Percentiles rank a stretch among this genome's conserved stretches.
Evolutionary conservation across 2,888 invertebrate genomes (phyloP).

Genomic region (Archips crataeganus): DNA sequence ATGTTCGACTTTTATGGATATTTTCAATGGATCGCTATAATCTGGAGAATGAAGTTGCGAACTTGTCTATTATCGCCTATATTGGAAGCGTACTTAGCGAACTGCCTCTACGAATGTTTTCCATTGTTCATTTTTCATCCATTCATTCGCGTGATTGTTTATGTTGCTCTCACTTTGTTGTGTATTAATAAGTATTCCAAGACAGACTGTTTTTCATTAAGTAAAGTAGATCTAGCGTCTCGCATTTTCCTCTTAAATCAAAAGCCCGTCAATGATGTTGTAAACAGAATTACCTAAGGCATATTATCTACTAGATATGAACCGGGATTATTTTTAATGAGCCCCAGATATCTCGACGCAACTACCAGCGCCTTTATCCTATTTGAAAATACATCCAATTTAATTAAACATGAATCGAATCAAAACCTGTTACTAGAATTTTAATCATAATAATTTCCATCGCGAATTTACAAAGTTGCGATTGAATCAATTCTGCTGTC

Average conservation of each 20-base stretch:
- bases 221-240: not conserved
- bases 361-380: too few species aligned
- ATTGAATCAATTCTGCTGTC: conserved; percentile 36
- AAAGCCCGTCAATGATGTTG: not conserved
- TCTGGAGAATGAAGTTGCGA: conserved; percentile 79
- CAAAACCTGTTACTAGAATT: too few species aligned
- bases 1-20: conserved; percentile 86
- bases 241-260: not conserved
- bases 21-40: conserved; percentile 85
- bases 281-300: too few species aligned
- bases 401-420: too few species aligned
- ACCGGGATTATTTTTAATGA: too few species aligned
- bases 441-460: conserved; percentile 12
- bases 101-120: conserved; percentile 35
- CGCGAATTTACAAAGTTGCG: conserved; percentile 27
- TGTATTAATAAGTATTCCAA: conserved; percentile 1
- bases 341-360: too few species aligned
- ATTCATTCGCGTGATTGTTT: conserved; percentile 31
- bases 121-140: conserved; percentile 38
- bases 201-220: not conserved
- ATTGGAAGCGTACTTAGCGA: conserved; percentile 37
- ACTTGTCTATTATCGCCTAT: conserved; percentile 64
- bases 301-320: too few species aligned
- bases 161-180: conserved; percentile 11
- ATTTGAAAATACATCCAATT: too few species aligned